Percentiles rank a stretch among this genome's conserved stretches.
These are phyloP conservation scores for Minunthozetes semirufus DNA, from an alignment of 2,888 invertebrate species.

Conservation along the genomic window DNA sequence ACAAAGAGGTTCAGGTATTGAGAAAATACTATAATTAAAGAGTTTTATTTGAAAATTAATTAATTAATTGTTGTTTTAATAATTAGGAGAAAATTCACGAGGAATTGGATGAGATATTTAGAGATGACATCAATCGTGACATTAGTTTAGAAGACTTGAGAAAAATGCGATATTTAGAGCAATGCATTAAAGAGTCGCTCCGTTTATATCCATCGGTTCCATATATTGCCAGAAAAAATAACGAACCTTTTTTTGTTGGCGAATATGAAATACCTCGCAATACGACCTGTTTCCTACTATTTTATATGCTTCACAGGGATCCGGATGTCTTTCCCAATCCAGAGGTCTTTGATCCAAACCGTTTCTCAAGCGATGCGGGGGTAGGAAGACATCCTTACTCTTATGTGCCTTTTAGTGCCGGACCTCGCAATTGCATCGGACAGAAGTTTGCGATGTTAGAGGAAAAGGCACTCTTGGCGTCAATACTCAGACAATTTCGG, in stretches of 20 bases:
- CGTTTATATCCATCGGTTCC: conserved; percentile 30
- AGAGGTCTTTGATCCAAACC: conserved; percentile 5
- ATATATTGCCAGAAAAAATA: not conserved
- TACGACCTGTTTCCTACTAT: conserved; percentile 2
- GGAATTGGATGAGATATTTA: conserved; percentile 26
- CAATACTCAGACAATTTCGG: not conserved
- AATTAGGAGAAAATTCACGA: conserved; percentile 5
- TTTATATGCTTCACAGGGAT: conserved; percentile 7
- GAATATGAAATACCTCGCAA: not conserved
- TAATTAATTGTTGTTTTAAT: not conserved
- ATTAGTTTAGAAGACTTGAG: not conserved
- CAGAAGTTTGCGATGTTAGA: conserved; percentile 23
- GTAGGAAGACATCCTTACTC: conserved; percentile 8
- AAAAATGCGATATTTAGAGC: conserved; percentile 24
- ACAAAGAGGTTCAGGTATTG: conserved; percentile 11
- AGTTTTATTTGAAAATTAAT: not conserved
- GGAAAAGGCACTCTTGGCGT: conserved; percentile 1
- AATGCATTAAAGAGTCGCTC: conserved; percentile 24
- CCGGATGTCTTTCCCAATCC: not conserved
- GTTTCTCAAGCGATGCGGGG: not conserved
- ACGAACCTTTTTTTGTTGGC: not conserved
- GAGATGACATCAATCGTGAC: conserved; percentile 25
- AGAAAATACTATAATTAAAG: not conserved
- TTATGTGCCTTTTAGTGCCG: conserved; percentile 30
- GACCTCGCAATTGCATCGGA: conserved; percentile 25